phyloP scores from a whole-genome alignment of 2,797 vertebrate genomes.

The Peromyscus aztecus region DNA sequence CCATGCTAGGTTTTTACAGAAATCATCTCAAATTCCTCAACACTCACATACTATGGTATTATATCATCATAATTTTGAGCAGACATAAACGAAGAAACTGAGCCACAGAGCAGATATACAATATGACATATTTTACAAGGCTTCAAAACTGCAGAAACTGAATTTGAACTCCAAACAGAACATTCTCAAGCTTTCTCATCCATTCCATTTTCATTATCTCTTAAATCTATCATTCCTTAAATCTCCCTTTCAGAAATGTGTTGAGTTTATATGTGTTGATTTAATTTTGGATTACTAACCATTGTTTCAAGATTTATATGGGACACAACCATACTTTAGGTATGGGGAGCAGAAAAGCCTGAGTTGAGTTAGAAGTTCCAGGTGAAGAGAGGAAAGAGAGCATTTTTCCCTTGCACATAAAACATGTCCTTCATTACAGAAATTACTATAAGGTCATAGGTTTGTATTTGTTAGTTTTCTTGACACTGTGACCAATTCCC shows the following conservation, averaged over 20 bases:
- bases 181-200: neutral
- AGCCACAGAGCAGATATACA: neutral
- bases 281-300: conserved; percentile 8
- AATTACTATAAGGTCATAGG: neutral
- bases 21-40: neutral
- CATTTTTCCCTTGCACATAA: neutral
- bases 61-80: neutral
- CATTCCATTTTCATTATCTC: neutral
- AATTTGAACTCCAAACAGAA: neutral
- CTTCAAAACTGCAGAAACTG: neutral
- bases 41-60: neutral
- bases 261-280: neutral
- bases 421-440: neutral
- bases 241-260: neutral
- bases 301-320: neutral
- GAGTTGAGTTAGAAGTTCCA: neutral
- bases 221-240: neutral
- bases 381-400: neutral
- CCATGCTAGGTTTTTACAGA: neutral
- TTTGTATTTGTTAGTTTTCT: neutral
- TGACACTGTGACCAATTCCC: neutral
- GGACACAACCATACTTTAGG: neutral
- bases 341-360: neutral
- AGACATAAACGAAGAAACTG: neutral
- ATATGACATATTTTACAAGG: neutral